phyloP scores from a whole-genome alignment of 2,113 vertebrate genomes.

The Arothron firmamentum region DNA sequence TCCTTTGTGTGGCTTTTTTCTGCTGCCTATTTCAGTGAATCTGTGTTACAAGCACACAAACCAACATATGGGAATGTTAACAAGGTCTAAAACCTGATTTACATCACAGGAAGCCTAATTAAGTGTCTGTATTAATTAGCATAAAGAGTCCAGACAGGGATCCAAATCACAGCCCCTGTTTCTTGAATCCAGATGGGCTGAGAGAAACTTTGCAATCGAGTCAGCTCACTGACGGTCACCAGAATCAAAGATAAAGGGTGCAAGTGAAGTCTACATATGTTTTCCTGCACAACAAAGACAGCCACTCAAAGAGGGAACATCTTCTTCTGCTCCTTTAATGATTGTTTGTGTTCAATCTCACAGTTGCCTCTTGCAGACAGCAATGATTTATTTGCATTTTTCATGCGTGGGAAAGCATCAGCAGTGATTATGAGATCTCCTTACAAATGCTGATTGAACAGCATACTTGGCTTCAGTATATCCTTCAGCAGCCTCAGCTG shows the following conservation, averaged over 20 bases:
- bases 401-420: constrained; percentile 27
- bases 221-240: too few relatives aligned
- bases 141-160: constrained; percentile 33
- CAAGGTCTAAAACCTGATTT: too few relatives aligned
- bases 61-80: constrained; percentile 18
- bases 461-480: constrained; percentile 39
- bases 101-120: too few relatives aligned
- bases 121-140: constrained; percentile 15
- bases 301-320: not conserved
- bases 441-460: constrained; percentile 41
- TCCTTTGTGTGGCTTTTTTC: too few relatives aligned
- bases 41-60: constrained; percentile 5
- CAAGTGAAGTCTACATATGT: constrained; percentile 6
- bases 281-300: constrained; percentile 9
- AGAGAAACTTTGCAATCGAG: too few relatives aligned
- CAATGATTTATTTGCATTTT: constrained; percentile 39
- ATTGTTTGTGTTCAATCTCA: constrained; percentile 40
- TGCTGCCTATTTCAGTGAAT: too few relatives aligned
- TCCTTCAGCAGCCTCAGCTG: constrained; percentile 52
- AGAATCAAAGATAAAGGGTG: too few relatives aligned
- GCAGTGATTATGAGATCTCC: constrained; percentile 35
- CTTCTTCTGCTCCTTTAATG: constrained; percentile 23
- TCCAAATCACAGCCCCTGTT: not conserved
- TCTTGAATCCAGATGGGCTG: too few relatives aligned
- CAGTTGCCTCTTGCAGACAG: constrained; percentile 25